These are phyloP conservation scores for Nematolebias whitei DNA, from an alignment of 2,113 vertebrate species.

Conservation along the genomic window DNA sequence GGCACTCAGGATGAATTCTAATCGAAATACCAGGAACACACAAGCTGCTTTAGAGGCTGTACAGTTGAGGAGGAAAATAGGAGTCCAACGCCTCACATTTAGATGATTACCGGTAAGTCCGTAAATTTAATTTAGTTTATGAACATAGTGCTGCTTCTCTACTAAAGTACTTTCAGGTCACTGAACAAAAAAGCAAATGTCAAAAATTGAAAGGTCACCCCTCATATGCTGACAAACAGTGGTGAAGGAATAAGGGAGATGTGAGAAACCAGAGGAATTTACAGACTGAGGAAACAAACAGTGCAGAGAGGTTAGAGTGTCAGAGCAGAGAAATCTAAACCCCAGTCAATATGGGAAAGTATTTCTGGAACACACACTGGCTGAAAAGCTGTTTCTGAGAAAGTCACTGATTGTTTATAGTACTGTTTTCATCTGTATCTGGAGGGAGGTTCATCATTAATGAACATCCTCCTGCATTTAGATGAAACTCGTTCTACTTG, in stretches of 20 bases:
- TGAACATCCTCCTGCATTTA: background rate
- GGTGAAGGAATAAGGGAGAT: too few relatives aligned
- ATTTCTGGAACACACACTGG: conserved; percentile 68
- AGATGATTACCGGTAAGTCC: background rate
- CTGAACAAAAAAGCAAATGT: too few relatives aligned
- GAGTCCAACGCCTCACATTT: conserved; percentile 29
- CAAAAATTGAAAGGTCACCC: too few relatives aligned
- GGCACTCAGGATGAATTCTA: conserved; percentile 51
- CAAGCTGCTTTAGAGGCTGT: conserved; percentile 64
- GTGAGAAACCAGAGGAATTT: too few relatives aligned
- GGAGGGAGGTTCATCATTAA: background rate
- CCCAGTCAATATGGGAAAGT: conserved; percentile 66
- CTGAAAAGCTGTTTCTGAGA: conserved; percentile 37
- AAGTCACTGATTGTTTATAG: conserved; percentile 33
- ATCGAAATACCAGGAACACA: conserved; percentile 59
- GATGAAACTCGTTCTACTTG: background rate
- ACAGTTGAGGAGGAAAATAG: conserved; percentile 37
- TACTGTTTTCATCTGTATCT: background rate
- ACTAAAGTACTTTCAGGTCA: too few relatives aligned
- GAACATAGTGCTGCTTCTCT: too few relatives aligned
- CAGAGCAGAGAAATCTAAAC: conserved; percentile 61
- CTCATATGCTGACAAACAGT: too few relatives aligned
- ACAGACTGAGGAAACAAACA: background rate
- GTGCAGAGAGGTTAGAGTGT: conserved; percentile 11
- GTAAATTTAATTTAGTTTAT: too few relatives aligned